Base-by-base conservation (phyloP, 2,888 invertebrate genomes). In the Linnaemya vulpina region DNA sequence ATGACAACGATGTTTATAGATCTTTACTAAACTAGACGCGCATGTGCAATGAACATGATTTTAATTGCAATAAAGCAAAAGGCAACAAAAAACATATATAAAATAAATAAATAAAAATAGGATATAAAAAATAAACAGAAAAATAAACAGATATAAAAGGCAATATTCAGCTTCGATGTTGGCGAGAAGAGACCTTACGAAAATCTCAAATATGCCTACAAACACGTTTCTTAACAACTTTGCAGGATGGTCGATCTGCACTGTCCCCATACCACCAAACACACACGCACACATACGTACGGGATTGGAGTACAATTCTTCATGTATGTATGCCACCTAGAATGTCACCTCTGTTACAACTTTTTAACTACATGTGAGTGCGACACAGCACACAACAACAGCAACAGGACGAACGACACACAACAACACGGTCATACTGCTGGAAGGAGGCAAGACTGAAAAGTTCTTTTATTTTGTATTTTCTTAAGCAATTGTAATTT, bases 11-110 rank as follows among this genome's bases (percentile, higher is more conserved):
- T 82, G 86, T 82, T 49, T 81, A 63, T 83, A 79, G 78, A 82
- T 81, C 83, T 82, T 84, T 55, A 70, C 84, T 70, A 43, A 85
- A 85, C 81, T 82, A 85, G 85, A 82, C 84, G 87, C 86, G 83
- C 86, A 83, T 87, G 87, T 84, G 87, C 87, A 86, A 65, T 83
- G 87, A 86, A 88, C 88, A 88, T 88, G 88, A 86, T 88, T 88
- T 88, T 88, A 88, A 88, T 88, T 88, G 88, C 88, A 87, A 83
- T 86, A 71, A 55, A 82, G 60, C 67, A 40, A 67, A 67, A 58
- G 43, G 7, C 38, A 71, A 60, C 15, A 73, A 83, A 67, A 63
- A 58, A 73, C 60, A 11, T 7, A 40, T 40, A 10, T 7, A 40
- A 40, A 70, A 83, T 65, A 71, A 65, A 58, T 4, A 46, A 43